Evolutionary conservation across 2,113 vertebrate genomes (phyloP).

Genomic region (Halichoerus grypus): DNA sequence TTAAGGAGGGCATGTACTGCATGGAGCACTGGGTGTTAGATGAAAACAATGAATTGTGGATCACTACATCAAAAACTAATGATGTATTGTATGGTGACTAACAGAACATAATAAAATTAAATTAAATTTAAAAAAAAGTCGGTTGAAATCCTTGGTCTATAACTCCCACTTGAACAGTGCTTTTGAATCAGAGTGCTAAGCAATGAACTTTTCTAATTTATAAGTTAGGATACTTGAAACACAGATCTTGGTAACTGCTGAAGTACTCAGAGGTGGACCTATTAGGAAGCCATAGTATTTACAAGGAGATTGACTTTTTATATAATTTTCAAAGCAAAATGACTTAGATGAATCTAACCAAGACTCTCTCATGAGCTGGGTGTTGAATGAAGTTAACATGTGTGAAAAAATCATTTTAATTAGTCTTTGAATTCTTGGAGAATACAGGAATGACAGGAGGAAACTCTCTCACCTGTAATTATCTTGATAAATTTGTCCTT

Average conservation of each 20-base stretch:
- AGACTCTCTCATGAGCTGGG: background rate
- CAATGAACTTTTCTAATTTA: background rate
- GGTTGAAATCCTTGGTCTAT: background rate
- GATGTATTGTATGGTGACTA: no score
- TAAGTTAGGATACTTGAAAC: background rate
- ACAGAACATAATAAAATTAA: no score
- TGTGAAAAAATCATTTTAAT: background rate
- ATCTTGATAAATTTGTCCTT: background rate
- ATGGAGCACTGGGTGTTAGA: no score
- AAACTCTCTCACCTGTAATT: background rate
- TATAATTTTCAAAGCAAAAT: background rate
- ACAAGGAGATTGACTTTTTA: background rate
- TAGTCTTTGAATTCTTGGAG: background rate
- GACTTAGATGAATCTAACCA: background rate
- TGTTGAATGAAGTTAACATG: background rate
- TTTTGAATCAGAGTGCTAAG: background rate
- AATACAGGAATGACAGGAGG: background rate
- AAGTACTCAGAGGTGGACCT: background rate
- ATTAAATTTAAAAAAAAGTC: background rate
- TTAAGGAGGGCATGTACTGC: no score
- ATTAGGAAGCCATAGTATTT: background rate
- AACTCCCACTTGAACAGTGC: background rate
- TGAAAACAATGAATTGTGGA: no score
- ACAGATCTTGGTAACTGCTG: background rate
- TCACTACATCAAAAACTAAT: no score